These are phyloP conservation scores for Ectropis crepuscularia DNA, from an alignment of 2,888 invertebrate genomes.

Conservation along the genomic window DNA sequence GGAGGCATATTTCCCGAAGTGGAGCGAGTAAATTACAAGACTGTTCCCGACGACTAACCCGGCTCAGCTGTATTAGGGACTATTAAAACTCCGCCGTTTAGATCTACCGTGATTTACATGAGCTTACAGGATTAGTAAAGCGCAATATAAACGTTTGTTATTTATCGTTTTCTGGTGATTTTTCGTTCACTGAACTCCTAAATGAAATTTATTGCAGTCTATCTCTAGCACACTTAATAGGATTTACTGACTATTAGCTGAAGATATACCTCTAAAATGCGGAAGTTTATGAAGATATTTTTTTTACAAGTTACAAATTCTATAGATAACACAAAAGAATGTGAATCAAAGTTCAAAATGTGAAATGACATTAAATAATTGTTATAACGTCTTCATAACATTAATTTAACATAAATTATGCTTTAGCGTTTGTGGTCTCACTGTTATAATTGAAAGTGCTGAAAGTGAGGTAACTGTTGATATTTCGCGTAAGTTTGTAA, in stretches of 20 bases:
- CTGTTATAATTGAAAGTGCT: no score
- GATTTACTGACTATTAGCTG: neutral
- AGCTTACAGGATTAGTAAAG: conserved; percentile 61
- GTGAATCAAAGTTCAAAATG: no score
- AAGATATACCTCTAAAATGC: neutral
- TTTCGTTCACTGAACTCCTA: conserved; percentile 5
- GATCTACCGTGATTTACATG: conserved; percentile 65
- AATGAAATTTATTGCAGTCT: neutral
- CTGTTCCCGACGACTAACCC: conserved; percentile 58
- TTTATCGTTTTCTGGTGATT: conserved; percentile 48
- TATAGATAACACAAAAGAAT: no score
- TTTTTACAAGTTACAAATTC: no score
- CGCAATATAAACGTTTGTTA: conserved; percentile 53
- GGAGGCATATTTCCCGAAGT: conserved; percentile 62
- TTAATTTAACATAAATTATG: no score
- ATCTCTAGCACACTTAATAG: neutral
- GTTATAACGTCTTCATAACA: no score
- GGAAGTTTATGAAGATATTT: neutral
- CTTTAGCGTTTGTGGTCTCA: no score
- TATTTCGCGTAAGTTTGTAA: no score
- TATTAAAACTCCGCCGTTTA: conserved; percentile 68
- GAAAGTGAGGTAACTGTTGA: no score
- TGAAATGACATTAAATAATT: no score
- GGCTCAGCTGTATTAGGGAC: conserved; percentile 65
- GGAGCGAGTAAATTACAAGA: conserved; percentile 68